phyloP scores from a whole-genome alignment of 2,113 vertebrate species.

The Beaufortia kweichowensis region DNA sequence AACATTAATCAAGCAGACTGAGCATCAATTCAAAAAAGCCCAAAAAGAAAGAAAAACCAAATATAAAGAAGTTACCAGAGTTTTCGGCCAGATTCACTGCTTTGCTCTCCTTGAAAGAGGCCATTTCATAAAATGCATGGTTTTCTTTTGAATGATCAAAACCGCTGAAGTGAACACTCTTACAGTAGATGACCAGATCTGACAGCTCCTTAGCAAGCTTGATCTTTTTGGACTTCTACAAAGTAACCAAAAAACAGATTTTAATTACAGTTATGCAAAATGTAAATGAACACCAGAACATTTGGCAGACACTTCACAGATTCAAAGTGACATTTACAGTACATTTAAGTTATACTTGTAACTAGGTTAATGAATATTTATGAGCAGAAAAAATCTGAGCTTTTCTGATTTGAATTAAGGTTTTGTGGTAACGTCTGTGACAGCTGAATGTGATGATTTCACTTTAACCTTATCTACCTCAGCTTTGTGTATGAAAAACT shows the following conservation, averaged over 20 bases:
- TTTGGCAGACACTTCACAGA: not conserved
- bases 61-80: constrained; percentile 72
- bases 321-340: too few species aligned
- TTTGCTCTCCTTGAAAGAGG: constrained; percentile 86
- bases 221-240: constrained; percentile 81
- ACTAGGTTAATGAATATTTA: not conserved
- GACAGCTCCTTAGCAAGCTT: constrained; percentile 89
- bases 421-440: not conserved
- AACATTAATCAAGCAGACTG: not conserved
- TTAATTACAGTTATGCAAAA: not conserved
- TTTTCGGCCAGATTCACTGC: constrained; percentile 81
- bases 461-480: not conserved
- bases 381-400: not conserved
- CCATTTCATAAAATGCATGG: constrained; percentile 89
- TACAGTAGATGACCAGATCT: constrained; percentile 90
- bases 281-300: not conserved
- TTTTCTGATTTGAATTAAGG: constrained; percentile 15
- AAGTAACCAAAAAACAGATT: constrained; percentile 27
- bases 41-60: not conserved
- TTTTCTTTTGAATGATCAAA: constrained; percentile 76
- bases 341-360: too few species aligned
- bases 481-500: constrained; percentile 37
- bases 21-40: not conserved
- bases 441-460: not conserved
- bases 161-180: constrained; percentile 89